Evolutionary conservation across 2,797 vertebrate species (phyloP), one percentile per base, ranked within the genome.

Genomic region (Synaphobranchus kaupii): DNA sequence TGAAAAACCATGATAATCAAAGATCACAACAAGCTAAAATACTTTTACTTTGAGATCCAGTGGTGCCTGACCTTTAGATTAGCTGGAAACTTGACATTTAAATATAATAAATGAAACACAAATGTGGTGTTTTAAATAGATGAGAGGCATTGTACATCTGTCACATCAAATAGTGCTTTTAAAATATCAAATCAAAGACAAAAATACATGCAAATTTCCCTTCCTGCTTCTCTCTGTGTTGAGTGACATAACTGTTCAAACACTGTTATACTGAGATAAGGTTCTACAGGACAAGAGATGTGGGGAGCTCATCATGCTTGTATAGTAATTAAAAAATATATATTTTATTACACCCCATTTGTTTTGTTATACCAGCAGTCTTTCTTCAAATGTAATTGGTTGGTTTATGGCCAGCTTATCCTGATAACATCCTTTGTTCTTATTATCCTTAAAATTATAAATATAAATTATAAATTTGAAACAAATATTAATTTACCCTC

Each of bases 401-500:
- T 28, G 44, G 47, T 50, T 28, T 28, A 83, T 34, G 50, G 50
- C 48, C 82, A 83, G 3, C 50, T 25, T 31, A 31, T 34, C 50
- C 15, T 82, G 1, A 48, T 28, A 60, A 83, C 48, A 83, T 83
- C n/a, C 50, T 83, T 83, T 52, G 50, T 54, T 83, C 13, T 54
- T n/a, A 83, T 54, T 83, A 56, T 83, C 17, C 22, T n/a, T 56
- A n/a, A 20, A 85, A 25, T 48, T 85, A 63, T 63, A 1, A 25
- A 63, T 25, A 68, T 15, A 68, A 28, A 81, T n/a, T 56, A 34
- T 25, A 20, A n/a, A n/a, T 66, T 68, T 68, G 34, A 47, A 84
- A 84, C 28, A 84, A 84, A 58, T 48, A 80, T 20, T 22, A 80
- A 83, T 83, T 54, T 83, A 83, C n/a, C 34, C 39, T 28, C 48